phyloP scores from a whole-genome alignment of 2,888 invertebrate genomes.

The Trissoscelio sp. region DNA sequence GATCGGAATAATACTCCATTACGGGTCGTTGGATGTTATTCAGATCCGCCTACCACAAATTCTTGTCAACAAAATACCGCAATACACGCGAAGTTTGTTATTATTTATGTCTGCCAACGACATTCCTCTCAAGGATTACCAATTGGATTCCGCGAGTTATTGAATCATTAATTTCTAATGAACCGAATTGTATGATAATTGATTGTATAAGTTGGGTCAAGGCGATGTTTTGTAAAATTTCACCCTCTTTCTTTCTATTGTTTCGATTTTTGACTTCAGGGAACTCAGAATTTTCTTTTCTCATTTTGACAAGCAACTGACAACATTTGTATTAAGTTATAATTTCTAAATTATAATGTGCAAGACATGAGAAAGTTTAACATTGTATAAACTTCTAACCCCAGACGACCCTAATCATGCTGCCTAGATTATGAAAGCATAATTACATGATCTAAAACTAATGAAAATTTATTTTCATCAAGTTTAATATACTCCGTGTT shows the following conservation, averaged over 20 bases:
- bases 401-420: constrained; percentile 1
- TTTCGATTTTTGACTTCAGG: too few species aligned
- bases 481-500: not conserved
- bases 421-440: constrained; percentile 9
- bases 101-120: constrained; percentile 14
- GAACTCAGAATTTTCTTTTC: too few species aligned
- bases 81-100: constrained; percentile 35
- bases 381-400: not conserved
- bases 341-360: not conserved
- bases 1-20: constrained; percentile 53
- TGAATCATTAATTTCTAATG: constrained; percentile 10
- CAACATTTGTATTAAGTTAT: not conserved
- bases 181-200: not conserved
- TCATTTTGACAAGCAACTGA: not conserved
- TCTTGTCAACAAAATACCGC: constrained; percentile 53
- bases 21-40: constrained; percentile 51
- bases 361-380: constrained; percentile 7
- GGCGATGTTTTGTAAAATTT: not conserved
- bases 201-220: not conserved
- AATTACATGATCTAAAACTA: constrained; percentile 12
- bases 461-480: constrained; percentile 13
- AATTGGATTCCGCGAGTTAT: not conserved
- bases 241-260: too few species aligned
- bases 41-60: constrained; percentile 56
- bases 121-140: constrained; percentile 9